Evolutionary conservation across 2,797 vertebrate species (phyloP), one percentile per base, ranked within the genome.

Genomic region (Coregonus suidteri): DNA sequence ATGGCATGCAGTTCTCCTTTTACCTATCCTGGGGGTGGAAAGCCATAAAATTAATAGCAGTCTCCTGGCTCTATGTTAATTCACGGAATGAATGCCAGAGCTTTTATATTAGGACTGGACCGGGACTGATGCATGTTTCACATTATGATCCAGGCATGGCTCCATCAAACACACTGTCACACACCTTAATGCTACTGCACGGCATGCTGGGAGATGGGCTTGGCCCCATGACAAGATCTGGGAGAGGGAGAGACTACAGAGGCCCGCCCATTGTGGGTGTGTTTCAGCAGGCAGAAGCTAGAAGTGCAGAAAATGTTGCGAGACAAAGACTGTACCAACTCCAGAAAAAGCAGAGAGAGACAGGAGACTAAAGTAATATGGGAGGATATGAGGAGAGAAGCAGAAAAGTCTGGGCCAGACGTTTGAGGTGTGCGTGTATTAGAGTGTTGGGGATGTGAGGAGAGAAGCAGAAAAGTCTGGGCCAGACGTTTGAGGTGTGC

Each of bases 41-140:
- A 59, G 73, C 54, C 52, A 79, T 79, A 52, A 73, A 77, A 59
- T 75, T 62, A 75, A 73, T 64, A 62, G 78, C 51, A n/a, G n/a
- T 75, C 78, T 75, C 59, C 53, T 20, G 73, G 76, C 78, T 74
- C 53, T 20, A 35, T 75, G 53, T 59, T 75, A 70, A 80, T 74
- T 78, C 53, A 83, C 18, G 74, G 76, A 69, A 73, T 69, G 73
- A 70, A 41, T 65, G 59, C 35, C 13, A 3, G 64, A n/a, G 31
- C 53, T 52, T 47, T 41, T 35, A 71, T 35, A n/a, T 20, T 20
- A 13, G 67, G 31, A 53, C 6, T 13, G 66, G 34, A 30, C 18
- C 15, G 18, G n/a, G 70, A 9, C 31, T 20, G 65, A 20, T 71
- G 73, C 76, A 77, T 71, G 73, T 65, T 81, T 66, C 18, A 37